Evolutionary conservation across 2,888 invertebrate species (phyloP), one percentile per base, ranked within the genome.

Genomic region (Endotricha flammealis): DNA sequence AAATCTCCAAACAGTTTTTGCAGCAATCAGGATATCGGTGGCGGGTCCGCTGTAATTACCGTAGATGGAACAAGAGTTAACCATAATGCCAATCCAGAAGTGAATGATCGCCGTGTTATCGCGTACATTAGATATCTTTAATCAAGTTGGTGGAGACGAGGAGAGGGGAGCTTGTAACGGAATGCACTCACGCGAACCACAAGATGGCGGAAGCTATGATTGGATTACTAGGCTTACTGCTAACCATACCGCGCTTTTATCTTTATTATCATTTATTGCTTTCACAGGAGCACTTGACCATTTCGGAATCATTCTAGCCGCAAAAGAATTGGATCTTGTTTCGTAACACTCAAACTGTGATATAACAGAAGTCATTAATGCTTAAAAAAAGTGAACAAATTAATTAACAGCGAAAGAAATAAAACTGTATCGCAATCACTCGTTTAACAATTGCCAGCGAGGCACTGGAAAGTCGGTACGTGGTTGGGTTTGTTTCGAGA

Each of bases 401-500:
- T 14, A 14, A 6, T 13, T 6, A 1, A 7, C 6, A 29, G 4
- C 9, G 16, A 29, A 32, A 9, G 12, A 32, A 32, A 32, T 22
- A 13, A 32, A 32, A 9, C 44, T 48, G n/a, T n/a, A n/a, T n/a
- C n/a, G n/a, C 47, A 29, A 50, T 42, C 45, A 53, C 53, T 62
- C 62, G 64, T 70, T 72, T n/a, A n/a, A n/a, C n/a, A n/a, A n/a
- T n/a, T 69, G 64, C 63, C 62, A 66, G 62, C 57, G 63, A 60
- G 62, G 64, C 57, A 60, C 66, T 78, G 67, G 81, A 82, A 82
- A 82, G 79, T 74, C 50, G 34, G 57, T 67, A 71, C 72, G 74
- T 72, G 71, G 48, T 52, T 46, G 43, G 47, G 37, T 44, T 41
- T 41, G 45, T 48, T 50, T 43, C 46, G 53, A 53, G 49, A 53